These are phyloP conservation scores for Scolopax mira DNA, from an alignment of 2,113 vertebrate species.

Conservation along the genomic window DNA sequence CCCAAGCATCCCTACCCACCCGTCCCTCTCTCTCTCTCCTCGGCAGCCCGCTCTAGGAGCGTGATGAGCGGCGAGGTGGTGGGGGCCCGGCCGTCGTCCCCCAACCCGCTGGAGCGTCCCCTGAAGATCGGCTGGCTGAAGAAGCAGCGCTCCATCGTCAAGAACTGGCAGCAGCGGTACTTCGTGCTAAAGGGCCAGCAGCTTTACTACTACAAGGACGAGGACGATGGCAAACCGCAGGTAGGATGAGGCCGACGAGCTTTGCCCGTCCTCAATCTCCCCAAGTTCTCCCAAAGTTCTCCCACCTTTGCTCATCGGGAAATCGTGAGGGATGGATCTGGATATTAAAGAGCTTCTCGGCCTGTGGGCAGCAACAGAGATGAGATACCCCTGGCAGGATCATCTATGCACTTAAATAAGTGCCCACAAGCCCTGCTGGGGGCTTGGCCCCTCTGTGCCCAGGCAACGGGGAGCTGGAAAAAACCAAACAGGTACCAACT, in stretches of 20 bases:
- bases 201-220: conserved; percentile 91
- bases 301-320: background rate
- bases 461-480: background rate
- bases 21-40: conserved; percentile 11
- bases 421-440: background rate
- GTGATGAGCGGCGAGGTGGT: conserved; percentile 81
- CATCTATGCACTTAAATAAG: background rate
- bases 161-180: conserved; percentile 94
- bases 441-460: background rate
- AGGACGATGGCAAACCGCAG: conserved; percentile 87
- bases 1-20: background rate
- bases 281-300: background rate
- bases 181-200: conserved; percentile 87
- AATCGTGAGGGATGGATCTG: background rate
- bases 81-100: conserved; percentile 16
- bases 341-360: background rate
- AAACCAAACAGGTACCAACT: background rate
- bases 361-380: background rate
- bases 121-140: conserved; percentile 93
- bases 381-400: background rate
- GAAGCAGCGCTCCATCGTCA: conserved; percentile 92
- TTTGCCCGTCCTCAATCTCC: accelerated
- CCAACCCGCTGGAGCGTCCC: conserved; percentile 80
- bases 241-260: background rate
- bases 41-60: conserved; percentile 86